phyloP scores from a whole-genome alignment of 1,140 invertebrate genomes.

The Leptinotarsa lineolata region DNA sequence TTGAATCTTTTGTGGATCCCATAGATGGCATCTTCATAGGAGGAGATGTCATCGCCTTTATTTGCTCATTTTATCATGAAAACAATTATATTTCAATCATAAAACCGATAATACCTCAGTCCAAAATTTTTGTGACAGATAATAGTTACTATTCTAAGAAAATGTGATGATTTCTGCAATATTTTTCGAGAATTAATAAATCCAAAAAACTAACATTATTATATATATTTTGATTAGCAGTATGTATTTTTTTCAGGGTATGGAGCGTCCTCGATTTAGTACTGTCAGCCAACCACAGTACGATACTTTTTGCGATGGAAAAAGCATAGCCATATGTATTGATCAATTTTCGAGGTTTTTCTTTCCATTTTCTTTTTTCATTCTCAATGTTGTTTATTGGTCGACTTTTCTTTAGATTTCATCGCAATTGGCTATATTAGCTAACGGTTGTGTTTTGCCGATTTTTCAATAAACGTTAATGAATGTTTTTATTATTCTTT shows the following conservation, averaged over 20 bases:
- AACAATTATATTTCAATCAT: too few relatives aligned
- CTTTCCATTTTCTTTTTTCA: slow-evolving; percentile 86
- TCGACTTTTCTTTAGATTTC: slow-evolving; percentile 70
- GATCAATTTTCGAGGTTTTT: slow-evolving; percentile 86
- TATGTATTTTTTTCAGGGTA: slow-evolving; percentile 50
- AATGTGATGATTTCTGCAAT: too few relatives aligned
- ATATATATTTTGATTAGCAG: too few relatives aligned
- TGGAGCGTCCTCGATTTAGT: slow-evolving; percentile 59
- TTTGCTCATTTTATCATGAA: too few relatives aligned
- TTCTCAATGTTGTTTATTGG: slow-evolving; percentile 88
- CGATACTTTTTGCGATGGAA: slow-evolving; percentile 64
- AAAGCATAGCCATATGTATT: slow-evolving; percentile 82
- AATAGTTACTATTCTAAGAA: too few relatives aligned
- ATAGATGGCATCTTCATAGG: too few relatives aligned
- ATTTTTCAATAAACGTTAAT: slow-evolving; percentile 4
- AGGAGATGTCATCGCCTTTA: too few relatives aligned
- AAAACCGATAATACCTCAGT: too few relatives aligned
- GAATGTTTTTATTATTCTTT: neutral
- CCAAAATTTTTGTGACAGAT: too few relatives aligned
- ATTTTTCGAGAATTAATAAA: too few relatives aligned
- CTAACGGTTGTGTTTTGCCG: neutral
- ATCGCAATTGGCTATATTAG: slow-evolving; percentile 16
- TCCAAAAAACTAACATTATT: too few relatives aligned
- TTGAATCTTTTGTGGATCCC: too few relatives aligned
- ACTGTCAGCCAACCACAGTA: slow-evolving; percentile 69